Percentiles rank a stretch among this genome's conserved stretches.
phyloP scores from a whole-genome alignment of 1,140 invertebrate genomes.

The Hylaeus anthracinus region DNA sequence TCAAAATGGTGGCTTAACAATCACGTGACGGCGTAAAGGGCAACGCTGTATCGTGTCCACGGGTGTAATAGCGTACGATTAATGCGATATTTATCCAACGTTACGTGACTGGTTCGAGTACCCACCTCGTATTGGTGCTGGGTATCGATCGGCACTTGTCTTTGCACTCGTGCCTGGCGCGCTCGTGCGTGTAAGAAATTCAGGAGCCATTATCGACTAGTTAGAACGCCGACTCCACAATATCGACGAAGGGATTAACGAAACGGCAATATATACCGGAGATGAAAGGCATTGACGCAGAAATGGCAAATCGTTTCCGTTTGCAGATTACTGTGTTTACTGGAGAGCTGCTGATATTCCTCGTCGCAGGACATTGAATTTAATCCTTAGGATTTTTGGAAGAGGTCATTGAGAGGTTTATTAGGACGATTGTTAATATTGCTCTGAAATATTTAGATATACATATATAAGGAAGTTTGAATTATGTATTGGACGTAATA shows the following conservation, averaged over 20 bases:
- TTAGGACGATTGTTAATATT: too few relatives aligned
- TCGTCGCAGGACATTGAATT: too few relatives aligned
- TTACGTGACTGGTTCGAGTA: constrained; percentile 23
- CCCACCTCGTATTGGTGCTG: too few relatives aligned
- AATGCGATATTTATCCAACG: constrained; percentile 53
- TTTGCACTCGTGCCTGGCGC: constrained; percentile 25
- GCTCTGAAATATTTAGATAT: too few relatives aligned
- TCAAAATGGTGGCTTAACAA: background rate
- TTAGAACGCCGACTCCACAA: background rate
- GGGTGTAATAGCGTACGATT: constrained; percentile 41
- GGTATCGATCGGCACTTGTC: constrained; percentile 37
- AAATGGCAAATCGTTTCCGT: constrained; percentile 16
- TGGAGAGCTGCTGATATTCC: too few relatives aligned
- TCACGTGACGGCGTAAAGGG: constrained; percentile 38
- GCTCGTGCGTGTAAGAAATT: constrained; percentile 44
- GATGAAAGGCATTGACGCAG: constrained; percentile 1
- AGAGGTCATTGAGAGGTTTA: too few relatives aligned
- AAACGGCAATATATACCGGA: background rate
- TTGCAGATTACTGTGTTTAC: background rate
- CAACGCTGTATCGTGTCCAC: constrained; percentile 24
- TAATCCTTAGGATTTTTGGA: too few relatives aligned
- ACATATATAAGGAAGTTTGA: too few relatives aligned
- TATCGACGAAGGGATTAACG: constrained; percentile 40
- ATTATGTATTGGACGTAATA: too few relatives aligned
- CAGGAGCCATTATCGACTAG: constrained; percentile 42